Evolutionary conservation across 2,797 vertebrate species (phyloP).

Genomic region (Coracias cyanogaster): DNA sequence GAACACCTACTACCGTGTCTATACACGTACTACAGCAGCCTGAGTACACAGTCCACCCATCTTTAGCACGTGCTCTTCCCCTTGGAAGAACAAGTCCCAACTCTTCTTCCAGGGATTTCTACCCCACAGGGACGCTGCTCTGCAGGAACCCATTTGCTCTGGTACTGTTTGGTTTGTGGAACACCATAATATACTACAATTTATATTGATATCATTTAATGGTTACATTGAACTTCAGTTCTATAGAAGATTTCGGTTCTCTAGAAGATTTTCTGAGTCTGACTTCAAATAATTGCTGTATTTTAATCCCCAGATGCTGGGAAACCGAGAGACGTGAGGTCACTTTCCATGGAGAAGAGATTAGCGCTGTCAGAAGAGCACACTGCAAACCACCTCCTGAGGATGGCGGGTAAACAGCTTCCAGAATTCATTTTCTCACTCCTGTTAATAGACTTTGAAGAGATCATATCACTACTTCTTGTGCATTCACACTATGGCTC

Average conservation of each 20-base stretch:
- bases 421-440: not conserved
- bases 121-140: not conserved
- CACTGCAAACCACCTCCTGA: not conserved
- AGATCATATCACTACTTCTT: not conserved
- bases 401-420: not conserved
- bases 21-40: accelerated
- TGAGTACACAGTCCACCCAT: accelerated
- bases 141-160: not conserved
- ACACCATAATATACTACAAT: too few species aligned
- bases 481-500: not conserved
- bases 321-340: not conserved
- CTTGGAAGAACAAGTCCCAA: not conserved
- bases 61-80: accelerated
- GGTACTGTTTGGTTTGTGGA: too few species aligned
- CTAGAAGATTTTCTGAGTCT: not conserved
- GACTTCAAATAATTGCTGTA: not conserved
- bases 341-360: not conserved
- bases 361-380: not conserved
- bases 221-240: not conserved
- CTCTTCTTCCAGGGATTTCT: not conserved
- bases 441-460: not conserved
- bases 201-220: not conserved
- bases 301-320: not conserved
- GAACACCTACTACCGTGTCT: accelerated
- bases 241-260: not conserved